Evolutionary conservation across 2,797 vertebrate genomes (phyloP).

Genomic region (Zenarchopterus dispar): DNA sequence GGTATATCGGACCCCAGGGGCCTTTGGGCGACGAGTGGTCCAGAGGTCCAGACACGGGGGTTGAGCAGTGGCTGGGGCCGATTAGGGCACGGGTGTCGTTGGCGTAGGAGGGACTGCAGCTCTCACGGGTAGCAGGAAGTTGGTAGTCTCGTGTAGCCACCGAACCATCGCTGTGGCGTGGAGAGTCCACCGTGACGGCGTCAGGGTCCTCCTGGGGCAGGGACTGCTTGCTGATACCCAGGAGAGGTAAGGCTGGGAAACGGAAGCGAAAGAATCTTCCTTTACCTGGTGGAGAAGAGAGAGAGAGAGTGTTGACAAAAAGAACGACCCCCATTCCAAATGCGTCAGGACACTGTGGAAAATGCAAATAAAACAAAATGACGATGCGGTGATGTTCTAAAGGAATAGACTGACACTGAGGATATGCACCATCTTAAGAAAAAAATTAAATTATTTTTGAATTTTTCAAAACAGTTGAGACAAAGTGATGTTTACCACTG

Average conservation of each 20-base stretch:
- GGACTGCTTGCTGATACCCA: slow-evolving; percentile 93
- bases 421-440: no score
- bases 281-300: slow-evolving; percentile 62
- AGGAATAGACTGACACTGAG: no score
- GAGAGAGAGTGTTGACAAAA: slow-evolving; percentile 3
- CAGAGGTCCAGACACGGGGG: slow-evolving; percentile 92
- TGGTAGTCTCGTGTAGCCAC: slow-evolving; percentile 88
- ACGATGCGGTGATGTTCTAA: no score
- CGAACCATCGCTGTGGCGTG: slow-evolving; percentile 83
- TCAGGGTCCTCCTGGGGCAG: slow-evolving; percentile 96
- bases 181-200: slow-evolving; percentile 90
- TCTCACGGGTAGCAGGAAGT: slow-evolving; percentile 87
- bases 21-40: slow-evolving; percentile 95
- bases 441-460: no score
- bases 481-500: no score
- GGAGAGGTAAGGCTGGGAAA: slow-evolving; percentile 88
- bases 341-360: no score
- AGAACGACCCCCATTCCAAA: no score
- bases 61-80: slow-evolving; percentile 89
- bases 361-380: no score
- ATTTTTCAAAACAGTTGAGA: no score
- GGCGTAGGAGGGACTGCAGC: slow-evolving; percentile 92
- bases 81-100: slow-evolving; percentile 96
- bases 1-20: slow-evolving; percentile 87
- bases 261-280: slow-evolving; percentile 93